Evolutionary conservation across 2,113 vertebrate species (phyloP).

Genomic region (Ageneiosus marmoratus): DNA sequence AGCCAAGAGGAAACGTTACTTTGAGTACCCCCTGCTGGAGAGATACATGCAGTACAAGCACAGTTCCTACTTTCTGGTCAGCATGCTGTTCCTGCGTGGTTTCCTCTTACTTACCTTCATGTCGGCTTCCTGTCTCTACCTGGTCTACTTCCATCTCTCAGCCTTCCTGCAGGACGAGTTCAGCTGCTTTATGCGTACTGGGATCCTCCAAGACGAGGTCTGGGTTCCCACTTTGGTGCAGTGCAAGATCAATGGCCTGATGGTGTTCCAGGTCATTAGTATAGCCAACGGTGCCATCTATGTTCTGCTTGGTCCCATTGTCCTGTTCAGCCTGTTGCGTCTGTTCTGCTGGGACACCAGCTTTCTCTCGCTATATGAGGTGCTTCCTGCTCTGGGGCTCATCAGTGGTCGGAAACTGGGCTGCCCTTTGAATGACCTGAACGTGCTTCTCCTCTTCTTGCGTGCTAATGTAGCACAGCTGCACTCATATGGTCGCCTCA

Average conservation of each 20-base stretch:
- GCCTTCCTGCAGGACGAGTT: conserved; percentile 92
- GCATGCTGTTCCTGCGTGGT: conserved; percentile 85
- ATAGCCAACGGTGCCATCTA: conserved; percentile 81
- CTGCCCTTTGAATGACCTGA: conserved; percentile 92
- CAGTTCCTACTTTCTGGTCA: conserved; percentile 81
- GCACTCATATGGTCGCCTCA: conserved; percentile 86
- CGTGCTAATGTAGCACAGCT: conserved; percentile 84
- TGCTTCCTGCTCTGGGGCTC: conserved; percentile 90
- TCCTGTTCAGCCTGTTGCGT: conserved; percentile 84
- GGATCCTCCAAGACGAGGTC: conserved; percentile 77
- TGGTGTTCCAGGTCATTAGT: conserved; percentile 89
- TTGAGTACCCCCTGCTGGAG: conserved; percentile 95
- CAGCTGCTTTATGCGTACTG: conserved; percentile 85
- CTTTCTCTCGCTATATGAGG: conserved; percentile 88
- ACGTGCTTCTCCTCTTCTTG: conserved; percentile 89
- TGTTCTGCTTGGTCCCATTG: conserved; percentile 79
- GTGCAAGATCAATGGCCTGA: conserved; percentile 86
- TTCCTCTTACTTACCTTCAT: conserved; percentile 86
- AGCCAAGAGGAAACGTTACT: conserved; percentile 89
- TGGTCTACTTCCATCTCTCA: conserved; percentile 87
- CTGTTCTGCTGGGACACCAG: conserved; percentile 92
- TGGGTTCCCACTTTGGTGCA: conserved; percentile 79
- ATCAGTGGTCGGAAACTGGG: conserved; percentile 84
- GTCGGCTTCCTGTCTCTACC: conserved; percentile 84
- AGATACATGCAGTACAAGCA: conserved; percentile 91